These are phyloP conservation scores for Saguinus midas DNA, from an alignment of 2,113 vertebrate genomes.

Conservation along the genomic window DNA sequence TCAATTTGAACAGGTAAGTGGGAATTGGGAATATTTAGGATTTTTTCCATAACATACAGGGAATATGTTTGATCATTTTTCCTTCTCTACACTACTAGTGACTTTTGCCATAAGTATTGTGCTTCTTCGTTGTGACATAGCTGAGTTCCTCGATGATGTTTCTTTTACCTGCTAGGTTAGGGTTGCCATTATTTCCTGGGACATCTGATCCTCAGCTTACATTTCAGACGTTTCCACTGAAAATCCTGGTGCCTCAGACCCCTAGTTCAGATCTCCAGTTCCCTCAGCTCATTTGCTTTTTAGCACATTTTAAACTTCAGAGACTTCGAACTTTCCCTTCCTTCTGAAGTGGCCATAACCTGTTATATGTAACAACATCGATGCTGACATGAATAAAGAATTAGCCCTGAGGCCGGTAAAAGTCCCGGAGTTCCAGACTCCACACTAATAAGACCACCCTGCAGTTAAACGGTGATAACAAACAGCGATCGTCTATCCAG, in stretches of 20 bases:
- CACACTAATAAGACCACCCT: slow-evolving; percentile 66
- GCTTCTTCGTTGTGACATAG: background rate
- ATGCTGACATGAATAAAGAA: slow-evolving; percentile 61
- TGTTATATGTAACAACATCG: slow-evolving; percentile 8
- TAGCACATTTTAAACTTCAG: slow-evolving; percentile 53
- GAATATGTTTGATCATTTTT: background rate
- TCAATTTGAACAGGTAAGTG: background rate
- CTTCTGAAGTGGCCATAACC: slow-evolving; percentile 39
- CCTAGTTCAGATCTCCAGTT: background rate
- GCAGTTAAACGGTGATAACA: slow-evolving; percentile 70
- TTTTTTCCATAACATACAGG: background rate
- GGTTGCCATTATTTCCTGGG: background rate
- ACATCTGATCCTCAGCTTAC: background rate
- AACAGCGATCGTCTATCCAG: slow-evolving; percentile 68
- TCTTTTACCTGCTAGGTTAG: background rate
- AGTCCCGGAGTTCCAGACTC: slow-evolving; percentile 23
- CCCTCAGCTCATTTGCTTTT: background rate
- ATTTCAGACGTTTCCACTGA: background rate
- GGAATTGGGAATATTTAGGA: background rate
- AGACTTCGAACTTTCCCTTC: slow-evolving; percentile 49
- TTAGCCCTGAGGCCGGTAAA: slow-evolving; percentile 64
- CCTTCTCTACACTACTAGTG: background rate
- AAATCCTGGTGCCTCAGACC: background rate
- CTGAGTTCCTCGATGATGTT: background rate
- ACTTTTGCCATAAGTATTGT: background rate